phyloP scores from a whole-genome alignment of 2,113 vertebrate genomes.

The Notiomystis cincta region DNA sequence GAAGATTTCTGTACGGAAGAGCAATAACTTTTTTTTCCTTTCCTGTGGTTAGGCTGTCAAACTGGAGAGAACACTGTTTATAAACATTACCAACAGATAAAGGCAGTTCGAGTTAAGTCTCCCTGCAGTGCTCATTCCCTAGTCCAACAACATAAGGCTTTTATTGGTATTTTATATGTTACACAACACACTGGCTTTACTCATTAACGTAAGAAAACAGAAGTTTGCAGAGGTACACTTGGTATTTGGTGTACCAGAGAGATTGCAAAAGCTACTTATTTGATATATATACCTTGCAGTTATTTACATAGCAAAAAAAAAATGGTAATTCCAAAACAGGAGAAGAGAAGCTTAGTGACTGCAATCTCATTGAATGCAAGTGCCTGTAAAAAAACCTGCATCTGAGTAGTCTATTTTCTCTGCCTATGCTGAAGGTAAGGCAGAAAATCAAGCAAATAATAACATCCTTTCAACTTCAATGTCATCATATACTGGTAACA shows the following conservation, averaged over 20 bases:
- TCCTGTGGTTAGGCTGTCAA: background rate
- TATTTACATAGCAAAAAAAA: constrained; percentile 24
- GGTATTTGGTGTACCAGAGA: background rate
- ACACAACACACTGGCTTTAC: background rate
- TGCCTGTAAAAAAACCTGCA: background rate
- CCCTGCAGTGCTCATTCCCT: background rate
- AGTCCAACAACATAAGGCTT: background rate
- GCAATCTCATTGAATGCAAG: background rate
- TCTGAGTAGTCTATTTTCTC: constrained; percentile 8
- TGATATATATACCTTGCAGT: background rate
- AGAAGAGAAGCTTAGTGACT: background rate
- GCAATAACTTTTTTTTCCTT: background rate
- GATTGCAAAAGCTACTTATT: background rate
- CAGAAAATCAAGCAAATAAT: background rate
- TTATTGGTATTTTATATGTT: background rate
- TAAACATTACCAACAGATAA: background rate
- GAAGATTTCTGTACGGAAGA: background rate
- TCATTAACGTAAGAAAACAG: background rate
- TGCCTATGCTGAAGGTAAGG: background rate
- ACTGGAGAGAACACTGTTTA: background rate
- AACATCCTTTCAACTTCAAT: background rate
- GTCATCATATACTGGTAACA: background rate
- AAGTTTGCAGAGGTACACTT: background rate
- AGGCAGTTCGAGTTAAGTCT: background rate
- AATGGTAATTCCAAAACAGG: background rate